Percentiles rank a stretch among this genome's conserved stretches.
phyloP scores from a whole-genome alignment of 2,113 vertebrate species.

The Pteropus alecto region DNA sequence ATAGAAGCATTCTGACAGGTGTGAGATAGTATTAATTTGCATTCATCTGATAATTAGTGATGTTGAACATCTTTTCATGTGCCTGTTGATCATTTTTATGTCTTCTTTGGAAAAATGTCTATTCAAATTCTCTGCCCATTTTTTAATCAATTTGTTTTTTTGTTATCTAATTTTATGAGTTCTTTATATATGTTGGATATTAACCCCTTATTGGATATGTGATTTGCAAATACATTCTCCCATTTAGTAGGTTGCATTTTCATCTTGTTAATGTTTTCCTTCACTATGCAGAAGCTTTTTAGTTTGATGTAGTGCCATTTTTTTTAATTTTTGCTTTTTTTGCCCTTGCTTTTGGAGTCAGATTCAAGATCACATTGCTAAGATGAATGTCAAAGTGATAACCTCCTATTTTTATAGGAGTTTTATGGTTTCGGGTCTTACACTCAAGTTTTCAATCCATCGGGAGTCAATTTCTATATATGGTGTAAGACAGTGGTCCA shows the following conservation, averaged over 20 bases:
- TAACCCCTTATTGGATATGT: not conserved
- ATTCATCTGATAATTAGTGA: not conserved
- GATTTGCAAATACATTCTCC: not conserved
- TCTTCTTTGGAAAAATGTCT: not conserved
- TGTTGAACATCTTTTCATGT: not conserved
- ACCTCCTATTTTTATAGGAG: not conserved
- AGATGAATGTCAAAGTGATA: not conserved
- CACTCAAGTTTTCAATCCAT: not conserved
- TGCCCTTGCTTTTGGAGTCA: not conserved
- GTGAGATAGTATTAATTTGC: not conserved
- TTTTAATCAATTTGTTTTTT: not conserved
- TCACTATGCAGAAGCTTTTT: not conserved
- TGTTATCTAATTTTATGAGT: not conserved
- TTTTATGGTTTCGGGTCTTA: not conserved
- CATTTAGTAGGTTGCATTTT: not conserved
- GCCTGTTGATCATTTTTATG: not conserved
- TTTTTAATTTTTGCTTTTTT: not conserved
- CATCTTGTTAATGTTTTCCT: not conserved
- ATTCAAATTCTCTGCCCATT: not conserved
- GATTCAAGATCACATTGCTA: not conserved
- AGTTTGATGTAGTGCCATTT: not conserved
- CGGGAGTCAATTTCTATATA: not conserved
- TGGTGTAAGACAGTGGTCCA: not conserved
- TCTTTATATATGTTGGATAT: not conserved
- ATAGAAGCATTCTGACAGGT: not conserved